These are phyloP conservation scores for Agrilus mali DNA, from an alignment of 2,888 invertebrate genomes.

Conservation along the genomic window DNA sequence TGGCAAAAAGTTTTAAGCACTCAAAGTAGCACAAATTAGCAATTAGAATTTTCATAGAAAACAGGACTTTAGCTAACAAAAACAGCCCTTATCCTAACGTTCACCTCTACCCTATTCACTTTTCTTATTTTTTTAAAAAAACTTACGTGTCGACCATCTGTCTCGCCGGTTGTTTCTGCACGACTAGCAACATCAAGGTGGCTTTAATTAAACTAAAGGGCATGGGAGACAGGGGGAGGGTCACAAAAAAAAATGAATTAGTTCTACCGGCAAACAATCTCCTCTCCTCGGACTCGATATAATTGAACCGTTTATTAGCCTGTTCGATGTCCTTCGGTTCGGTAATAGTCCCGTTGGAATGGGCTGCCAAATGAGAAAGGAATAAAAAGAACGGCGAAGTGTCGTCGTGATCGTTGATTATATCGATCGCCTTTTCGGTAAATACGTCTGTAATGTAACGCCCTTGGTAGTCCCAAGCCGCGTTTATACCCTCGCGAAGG, in stretches of 20 bases:
- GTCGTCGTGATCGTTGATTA: slow-evolving; percentile 45
- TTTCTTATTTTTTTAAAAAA: too few species aligned
- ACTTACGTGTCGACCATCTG: too few species aligned
- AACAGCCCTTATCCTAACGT: too few species aligned
- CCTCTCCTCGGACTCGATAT: slow-evolving; percentile 51
- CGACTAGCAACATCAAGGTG: too few species aligned
- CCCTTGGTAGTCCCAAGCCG: slow-evolving; percentile 39
- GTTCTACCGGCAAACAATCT: slow-evolving; percentile 54
- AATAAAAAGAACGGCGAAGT: slow-evolving; percentile 60
- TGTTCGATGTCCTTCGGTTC: slow-evolving; percentile 49
- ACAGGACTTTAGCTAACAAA: too few species aligned
- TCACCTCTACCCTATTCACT: too few species aligned
- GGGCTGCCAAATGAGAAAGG: slow-evolving; percentile 64
- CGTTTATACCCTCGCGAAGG: slow-evolving; percentile 27
- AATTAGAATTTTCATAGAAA: too few species aligned
- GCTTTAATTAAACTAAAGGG: slow-evolving; percentile 1
- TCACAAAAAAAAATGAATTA: too few species aligned
- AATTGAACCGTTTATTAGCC: slow-evolving; percentile 47
- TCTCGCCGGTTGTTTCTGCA: too few species aligned
- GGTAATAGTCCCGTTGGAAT: slow-evolving; percentile 49
- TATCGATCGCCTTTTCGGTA: slow-evolving; percentile 46
- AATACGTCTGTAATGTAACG: slow-evolving; percentile 59
- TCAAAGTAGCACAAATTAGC: too few species aligned
- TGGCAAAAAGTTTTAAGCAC: too few species aligned
- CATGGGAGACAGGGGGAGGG: slow-evolving; percentile 10